These are phyloP conservation scores for Gymnodraco acuticeps DNA, from an alignment of 2,797 vertebrate species.

Conservation along the genomic window DNA sequence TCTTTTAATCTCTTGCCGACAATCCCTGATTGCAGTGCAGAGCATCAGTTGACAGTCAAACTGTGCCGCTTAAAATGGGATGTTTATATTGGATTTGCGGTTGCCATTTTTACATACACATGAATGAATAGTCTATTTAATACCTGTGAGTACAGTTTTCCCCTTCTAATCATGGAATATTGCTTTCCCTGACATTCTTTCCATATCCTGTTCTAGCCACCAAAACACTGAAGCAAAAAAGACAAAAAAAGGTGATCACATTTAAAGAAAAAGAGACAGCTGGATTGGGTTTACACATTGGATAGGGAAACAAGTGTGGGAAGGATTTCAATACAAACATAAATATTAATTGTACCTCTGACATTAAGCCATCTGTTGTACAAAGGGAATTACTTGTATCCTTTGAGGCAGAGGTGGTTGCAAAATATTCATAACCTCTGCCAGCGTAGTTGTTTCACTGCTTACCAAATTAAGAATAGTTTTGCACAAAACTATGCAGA, in stretches of 20 bases:
- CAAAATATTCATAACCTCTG: neutral
- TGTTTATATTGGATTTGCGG: conserved; percentile 68
- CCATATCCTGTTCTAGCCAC: conserved; percentile 31
- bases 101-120: conserved; percentile 64
- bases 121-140: conserved; percentile 59
- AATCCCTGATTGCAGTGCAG: conserved; percentile 80
- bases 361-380: conserved; percentile 42
- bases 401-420: conserved; percentile 13
- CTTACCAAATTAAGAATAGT: neutral
- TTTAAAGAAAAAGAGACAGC: conserved; percentile 1
- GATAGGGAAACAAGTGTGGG: conserved; percentile 28
- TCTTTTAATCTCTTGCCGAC: conserved; percentile 86
- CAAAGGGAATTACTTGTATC: conserved; percentile 3
- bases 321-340: conserved; percentile 44
- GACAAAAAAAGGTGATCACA: conserved; percentile 42
- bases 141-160: conserved; percentile 42
- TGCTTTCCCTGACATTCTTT: conserved; percentile 39
- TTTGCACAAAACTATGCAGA: neutral
- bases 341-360: conserved; percentile 30
- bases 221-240: conserved; percentile 30
- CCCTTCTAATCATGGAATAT: conserved; percentile 44
- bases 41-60: conserved; percentile 81
- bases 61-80: conserved; percentile 69
- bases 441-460: neutral
- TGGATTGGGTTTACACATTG: conserved; percentile 5